phyloP scores from a whole-genome alignment of 64 coral and sea anemone species.

The Stichodactyla helianthus region DNA sequence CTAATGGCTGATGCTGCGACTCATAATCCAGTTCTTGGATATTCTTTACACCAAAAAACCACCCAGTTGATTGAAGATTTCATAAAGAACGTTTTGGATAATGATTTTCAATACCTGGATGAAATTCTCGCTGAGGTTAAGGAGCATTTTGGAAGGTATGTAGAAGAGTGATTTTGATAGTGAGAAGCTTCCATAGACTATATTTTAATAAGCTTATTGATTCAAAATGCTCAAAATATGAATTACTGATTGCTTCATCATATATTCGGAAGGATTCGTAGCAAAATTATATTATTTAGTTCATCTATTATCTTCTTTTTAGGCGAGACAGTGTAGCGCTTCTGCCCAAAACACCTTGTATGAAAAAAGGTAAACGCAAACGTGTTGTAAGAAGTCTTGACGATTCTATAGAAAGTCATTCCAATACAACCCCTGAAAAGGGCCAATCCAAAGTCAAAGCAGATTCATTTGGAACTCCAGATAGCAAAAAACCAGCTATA shows the following conservation, averaged over 20 bases:
- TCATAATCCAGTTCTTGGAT: slow-evolving; percentile 27
- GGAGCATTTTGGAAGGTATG: slow-evolving; percentile 67
- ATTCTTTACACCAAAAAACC: slow-evolving; percentile 60
- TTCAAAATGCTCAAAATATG: too few relatives aligned
- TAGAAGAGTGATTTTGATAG: neutral
- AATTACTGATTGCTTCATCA: too few relatives aligned
- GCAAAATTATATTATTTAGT: neutral
- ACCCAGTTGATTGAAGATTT: slow-evolving; percentile 56
- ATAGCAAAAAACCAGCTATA: slow-evolving; percentile 24
- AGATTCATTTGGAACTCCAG: neutral
- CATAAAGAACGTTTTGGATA: slow-evolving; percentile 27
- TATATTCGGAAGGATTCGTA: neutral
- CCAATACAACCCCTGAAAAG: slow-evolving; percentile 13
- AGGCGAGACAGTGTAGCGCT: slow-evolving; percentile 57
- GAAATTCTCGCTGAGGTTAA: slow-evolving; percentile 78
- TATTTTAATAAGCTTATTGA: too few relatives aligned
- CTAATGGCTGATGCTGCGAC: neutral
- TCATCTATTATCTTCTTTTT: neutral
- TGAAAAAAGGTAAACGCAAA: slow-evolving; percentile 67
- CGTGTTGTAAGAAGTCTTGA: slow-evolving; percentile 28
- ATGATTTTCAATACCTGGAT: slow-evolving; percentile 72
- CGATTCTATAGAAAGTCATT: slow-evolving; percentile 21
- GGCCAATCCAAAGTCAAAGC: slow-evolving; percentile 1
- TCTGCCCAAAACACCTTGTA: slow-evolving; percentile 83
- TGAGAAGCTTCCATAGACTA: neutral